Evolutionary conservation across 2,113 vertebrate species (phyloP), one percentile per base, ranked within the genome.

Genomic region (Romanogobio albipinnatus): DNA sequence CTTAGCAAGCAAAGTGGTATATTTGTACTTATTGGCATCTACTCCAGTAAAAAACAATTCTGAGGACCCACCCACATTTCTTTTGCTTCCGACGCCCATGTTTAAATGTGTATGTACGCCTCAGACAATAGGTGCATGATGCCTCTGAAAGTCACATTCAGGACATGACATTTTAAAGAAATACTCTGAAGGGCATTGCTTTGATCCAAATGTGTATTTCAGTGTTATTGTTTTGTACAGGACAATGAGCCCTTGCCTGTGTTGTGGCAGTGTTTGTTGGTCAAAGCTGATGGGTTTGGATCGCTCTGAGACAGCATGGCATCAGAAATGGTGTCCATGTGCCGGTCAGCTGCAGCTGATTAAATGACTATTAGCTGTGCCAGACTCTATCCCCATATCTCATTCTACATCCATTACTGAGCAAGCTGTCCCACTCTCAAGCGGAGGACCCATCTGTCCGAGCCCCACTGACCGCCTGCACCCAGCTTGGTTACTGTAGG

Each of bases 281-380:
- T 43, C 6, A 84, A 81, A 33, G 33, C 49, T 45, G 66, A 73
- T 75, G 70, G 29, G 33, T 43, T 76, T 81, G 43, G 78, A 64
- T 66, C 61, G 45, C 68, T 74, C 59, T 22, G 29, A 81, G 70
- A 68, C 71, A 11, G 29, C 45, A 62, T 78, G 79, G 85, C 71
- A 61, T 47, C 77, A 84, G 83, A 88, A 76, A 33, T 64, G 17
- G 85, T 76, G 82, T 59, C 87, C 84, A 89, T 87, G 89, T 90
- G 84, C 14, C 70, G 87, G 90, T 91, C 92, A 92, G 91, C 91
- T 90, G 88, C 91, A 91, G 89, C 89, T 89, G 88, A 91, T 90
- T 89, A 91, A 92, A 90, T 82, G 91, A 84, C 88, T 92, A 91
- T 93, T 92, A 91, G 89, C 85, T 71, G 71, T 85, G 85, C 90